These are phyloP conservation scores for Corella eumyota DNA, from an alignment of 23 tunicate species.

Conservation along the genomic window DNA sequence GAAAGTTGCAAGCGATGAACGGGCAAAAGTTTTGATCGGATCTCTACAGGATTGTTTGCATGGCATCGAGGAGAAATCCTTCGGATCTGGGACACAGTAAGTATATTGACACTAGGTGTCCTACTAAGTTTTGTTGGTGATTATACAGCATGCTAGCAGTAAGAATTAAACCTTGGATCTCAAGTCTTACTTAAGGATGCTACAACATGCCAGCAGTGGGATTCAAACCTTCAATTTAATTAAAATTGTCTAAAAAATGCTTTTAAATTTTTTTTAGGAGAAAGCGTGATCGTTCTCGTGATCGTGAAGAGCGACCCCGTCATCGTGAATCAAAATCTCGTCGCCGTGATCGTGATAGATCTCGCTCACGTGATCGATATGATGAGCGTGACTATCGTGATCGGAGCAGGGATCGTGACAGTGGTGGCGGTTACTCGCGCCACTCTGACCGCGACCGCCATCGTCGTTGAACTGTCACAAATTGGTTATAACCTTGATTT, in stretches of 20 bases:
- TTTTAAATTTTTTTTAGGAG: constrained; percentile 5
- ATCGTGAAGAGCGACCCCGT: constrained; percentile 71
- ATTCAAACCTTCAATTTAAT: no score
- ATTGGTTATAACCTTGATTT: no score
- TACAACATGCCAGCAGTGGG: no score
- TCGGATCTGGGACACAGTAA: constrained; percentile 62
- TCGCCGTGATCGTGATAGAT: constrained; percentile 72
- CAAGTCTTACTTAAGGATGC: no score
- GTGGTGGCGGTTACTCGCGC: constrained; percentile 70
- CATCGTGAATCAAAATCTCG: constrained; percentile 91
- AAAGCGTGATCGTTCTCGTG: constrained; percentile 78
- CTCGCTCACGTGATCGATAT: constrained; percentile 79
- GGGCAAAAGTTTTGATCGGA: constrained; percentile 89
- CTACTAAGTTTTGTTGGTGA: no score
- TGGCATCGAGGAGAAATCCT: constrained; percentile 93
- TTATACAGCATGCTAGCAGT: no score
- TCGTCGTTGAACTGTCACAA: constrained; percentile 27
- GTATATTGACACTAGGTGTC: not conserved
- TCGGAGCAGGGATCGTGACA: constrained; percentile 57
- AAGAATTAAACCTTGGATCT: no score
- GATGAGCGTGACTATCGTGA: constrained; percentile 86
- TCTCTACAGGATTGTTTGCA: constrained; percentile 96
- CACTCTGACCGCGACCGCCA: constrained; percentile 88
- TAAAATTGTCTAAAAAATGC: not conserved
- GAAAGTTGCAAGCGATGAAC: constrained; percentile 80